Percentiles rank a stretch among this genome's conserved stretches.
Evolutionary conservation across 2,888 invertebrate species (phyloP).

Genomic region (Atrina japonica): DNA sequence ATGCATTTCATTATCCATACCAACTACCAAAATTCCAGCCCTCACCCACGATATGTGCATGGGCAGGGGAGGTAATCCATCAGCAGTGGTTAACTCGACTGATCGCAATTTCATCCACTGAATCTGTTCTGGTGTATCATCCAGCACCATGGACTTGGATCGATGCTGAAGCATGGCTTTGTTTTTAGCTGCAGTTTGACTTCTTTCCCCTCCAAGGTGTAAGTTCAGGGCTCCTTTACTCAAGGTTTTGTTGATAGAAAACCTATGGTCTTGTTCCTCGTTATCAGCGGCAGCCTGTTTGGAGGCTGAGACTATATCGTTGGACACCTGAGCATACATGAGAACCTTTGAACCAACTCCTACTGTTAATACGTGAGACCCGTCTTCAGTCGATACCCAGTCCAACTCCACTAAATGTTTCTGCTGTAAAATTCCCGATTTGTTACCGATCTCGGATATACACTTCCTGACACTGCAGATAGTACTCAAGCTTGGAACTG

Average conservation of each 20-base stretch:
- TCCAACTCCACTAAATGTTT: conserved; percentile 92
- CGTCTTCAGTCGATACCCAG: conserved; percentile 99
- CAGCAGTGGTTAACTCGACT: conserved; percentile 94
- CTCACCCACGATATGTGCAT: conserved; percentile 99
- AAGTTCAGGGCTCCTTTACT: conserved; percentile 11
- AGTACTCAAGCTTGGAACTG: conserved; percentile 77
- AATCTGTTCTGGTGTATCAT: conserved; percentile 93
- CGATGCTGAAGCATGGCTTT: conserved; percentile 87
- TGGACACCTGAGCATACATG: conserved; percentile 93
- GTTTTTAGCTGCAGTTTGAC: conserved; percentile 3
- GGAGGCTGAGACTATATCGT: conserved; percentile 94
- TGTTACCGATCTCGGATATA: conserved; percentile 59
- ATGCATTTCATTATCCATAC: conserved; percentile 99
- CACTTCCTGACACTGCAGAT: conserved; percentile 69
- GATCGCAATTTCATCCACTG: conserved; percentile 97
- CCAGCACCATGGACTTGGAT: conserved; percentile 94
- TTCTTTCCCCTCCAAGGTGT: conserved; percentile 12
- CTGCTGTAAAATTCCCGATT: conserved; percentile 69
- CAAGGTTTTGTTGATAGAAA: conserved; percentile 3
- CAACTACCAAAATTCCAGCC: conserved; percentile 98
- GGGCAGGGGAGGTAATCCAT: conserved; percentile 96
- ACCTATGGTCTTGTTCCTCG: background rate
- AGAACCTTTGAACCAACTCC: conserved; percentile 90
- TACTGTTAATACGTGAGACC: conserved; percentile 97
- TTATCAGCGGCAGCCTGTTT: conserved; percentile 45